Conservation (phyloP, 53 echinoderm and acorn worm genomes). For the Zoroaster sp. region DNA sequence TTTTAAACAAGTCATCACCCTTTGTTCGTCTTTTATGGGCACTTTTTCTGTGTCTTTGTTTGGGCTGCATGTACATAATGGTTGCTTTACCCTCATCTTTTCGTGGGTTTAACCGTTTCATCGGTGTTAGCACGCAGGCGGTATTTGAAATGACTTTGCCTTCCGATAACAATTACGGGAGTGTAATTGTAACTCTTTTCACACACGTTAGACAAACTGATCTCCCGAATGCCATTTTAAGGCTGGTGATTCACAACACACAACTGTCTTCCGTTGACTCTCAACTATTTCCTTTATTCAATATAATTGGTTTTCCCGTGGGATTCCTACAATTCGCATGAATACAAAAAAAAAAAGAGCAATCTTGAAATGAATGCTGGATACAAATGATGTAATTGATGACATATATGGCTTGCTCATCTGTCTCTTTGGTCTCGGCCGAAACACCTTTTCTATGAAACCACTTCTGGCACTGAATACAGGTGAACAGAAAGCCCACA, state of each 20-base stretch:
- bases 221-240: not conserved
- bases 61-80: not conserved
- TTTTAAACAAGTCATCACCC: not conserved
- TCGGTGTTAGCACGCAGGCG: not conserved
- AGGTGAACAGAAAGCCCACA: not conserved
- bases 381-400: constrained; percentile 2
- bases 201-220: not conserved
- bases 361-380: constrained; percentile 4
- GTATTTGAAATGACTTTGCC: not conserved
- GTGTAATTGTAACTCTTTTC: not conserved
- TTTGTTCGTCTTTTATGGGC: not conserved
- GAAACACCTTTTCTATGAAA: constrained; percentile 25
- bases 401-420: not conserved
- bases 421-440: not conserved
- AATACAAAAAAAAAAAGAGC: not conserved
- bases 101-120: not conserved
- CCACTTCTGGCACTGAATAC: not conserved
- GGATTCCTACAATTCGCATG: not conserved
- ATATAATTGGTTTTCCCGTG: not conserved
- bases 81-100: not conserved
- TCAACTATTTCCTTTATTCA: constrained; percentile 1
- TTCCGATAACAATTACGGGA: not conserved
- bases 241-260: not conserved
- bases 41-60: not conserved
- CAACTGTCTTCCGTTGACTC: not conserved